A percentile compares a stretch with the other conserved stretches of the same genome.
Conservation (phyloP, 2,797 vertebrate genomes). For the Sebastes iracundus region DNA sequence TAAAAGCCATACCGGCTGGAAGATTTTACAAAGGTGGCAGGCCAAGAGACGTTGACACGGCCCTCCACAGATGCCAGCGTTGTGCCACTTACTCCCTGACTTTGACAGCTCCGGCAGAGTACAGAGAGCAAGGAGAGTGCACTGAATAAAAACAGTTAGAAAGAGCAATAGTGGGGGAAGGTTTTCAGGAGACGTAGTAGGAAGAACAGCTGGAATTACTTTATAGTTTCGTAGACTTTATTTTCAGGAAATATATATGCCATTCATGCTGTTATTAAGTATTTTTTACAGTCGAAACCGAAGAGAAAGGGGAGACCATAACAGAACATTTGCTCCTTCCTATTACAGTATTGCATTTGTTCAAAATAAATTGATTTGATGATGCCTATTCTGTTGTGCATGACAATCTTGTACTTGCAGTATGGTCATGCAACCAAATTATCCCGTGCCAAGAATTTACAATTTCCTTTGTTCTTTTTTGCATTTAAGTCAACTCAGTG, state of each 20-base stretch:
- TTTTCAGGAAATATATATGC: not conserved
- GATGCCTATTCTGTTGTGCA: not conserved
- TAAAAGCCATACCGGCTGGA: constrained; percentile 58
- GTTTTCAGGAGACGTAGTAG: constrained; percentile 37
- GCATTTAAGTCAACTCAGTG: not conserved
- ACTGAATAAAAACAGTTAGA: constrained; percentile 56
- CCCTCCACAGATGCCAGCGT: constrained; percentile 69
- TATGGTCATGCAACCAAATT: not conserved
- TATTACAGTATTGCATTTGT: not conserved
- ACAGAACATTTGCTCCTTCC: not conserved
- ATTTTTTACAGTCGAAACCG: not conserved
- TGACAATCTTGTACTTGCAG: not conserved
- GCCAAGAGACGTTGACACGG: constrained; percentile 67
- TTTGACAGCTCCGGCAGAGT: constrained; percentile 74
- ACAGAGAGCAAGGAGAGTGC: constrained; percentile 45
- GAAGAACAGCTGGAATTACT: constrained; percentile 1
- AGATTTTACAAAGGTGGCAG: constrained; percentile 68
- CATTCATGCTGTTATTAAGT: not conserved
- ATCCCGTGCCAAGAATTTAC: not conserved
- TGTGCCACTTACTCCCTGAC: constrained; percentile 68
- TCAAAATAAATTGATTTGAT: not conserved
- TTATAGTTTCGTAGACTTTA: not conserved
- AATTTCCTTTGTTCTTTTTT: not conserved
- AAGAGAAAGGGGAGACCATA: not conserved
- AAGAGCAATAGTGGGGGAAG: constrained; percentile 29